phyloP scores from a whole-genome alignment of 2,888 invertebrate species.

The Tortricodes alternella region DNA sequence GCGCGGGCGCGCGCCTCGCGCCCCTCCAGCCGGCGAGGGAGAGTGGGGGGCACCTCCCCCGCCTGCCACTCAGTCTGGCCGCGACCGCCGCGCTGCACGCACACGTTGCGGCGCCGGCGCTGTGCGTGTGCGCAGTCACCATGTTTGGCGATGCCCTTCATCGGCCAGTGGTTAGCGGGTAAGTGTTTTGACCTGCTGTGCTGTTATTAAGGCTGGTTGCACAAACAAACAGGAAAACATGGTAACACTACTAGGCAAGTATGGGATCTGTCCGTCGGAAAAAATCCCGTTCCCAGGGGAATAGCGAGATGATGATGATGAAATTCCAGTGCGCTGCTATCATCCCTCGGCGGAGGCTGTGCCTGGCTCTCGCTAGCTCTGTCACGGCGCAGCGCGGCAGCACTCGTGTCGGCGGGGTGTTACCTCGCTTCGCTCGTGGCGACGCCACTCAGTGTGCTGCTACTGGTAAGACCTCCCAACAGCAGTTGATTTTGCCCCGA shows the following conservation, averaged over 20 bases:
- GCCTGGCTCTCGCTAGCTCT: conserved; percentile 64
- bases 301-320: not conserved
- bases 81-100: conserved; percentile 38
- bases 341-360: conserved; percentile 59
- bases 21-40: not conserved
- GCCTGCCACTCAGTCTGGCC: not conserved
- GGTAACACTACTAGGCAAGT: too few species aligned
- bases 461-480: conserved; percentile 50
- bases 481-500: too few species aligned
- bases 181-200: conserved; percentile 17
- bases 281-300: too few species aligned
- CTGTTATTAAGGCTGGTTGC: not conserved
- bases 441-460: conserved; percentile 50
- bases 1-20: conserved; percentile 32
- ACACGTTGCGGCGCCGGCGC: conserved; percentile 27
- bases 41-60: not conserved
- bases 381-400: conserved; percentile 37
- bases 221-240: too few species aligned
- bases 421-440: conserved; percentile 48
- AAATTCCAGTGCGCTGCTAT: conserved; percentile 50
- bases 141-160: conserved; percentile 31
- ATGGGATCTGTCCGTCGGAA: too few species aligned
- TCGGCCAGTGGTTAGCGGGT: conserved; percentile 49
- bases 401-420: conserved; percentile 40
- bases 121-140: conserved; percentile 35